phyloP scores from a whole-genome alignment of 2,797 vertebrate species.

The Luscinia luscinia region DNA sequence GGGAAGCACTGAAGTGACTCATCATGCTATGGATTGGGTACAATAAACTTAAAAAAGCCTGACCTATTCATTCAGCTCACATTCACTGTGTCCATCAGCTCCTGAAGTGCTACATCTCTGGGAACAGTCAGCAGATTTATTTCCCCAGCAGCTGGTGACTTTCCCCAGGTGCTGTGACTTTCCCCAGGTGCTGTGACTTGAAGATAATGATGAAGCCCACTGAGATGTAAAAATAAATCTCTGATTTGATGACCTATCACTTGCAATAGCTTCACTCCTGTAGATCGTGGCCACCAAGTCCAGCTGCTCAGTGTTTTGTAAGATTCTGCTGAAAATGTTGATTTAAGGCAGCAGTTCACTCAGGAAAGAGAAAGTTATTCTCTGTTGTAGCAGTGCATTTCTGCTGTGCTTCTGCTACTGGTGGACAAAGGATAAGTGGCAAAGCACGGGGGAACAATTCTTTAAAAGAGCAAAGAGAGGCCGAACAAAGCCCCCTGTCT shows the following conservation, averaged over 20 bases:
- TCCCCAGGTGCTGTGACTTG: neutral
- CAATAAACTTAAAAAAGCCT: neutral
- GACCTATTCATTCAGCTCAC: neutral
- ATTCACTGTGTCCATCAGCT: neutral
- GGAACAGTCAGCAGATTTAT: neutral
- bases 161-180: neutral
- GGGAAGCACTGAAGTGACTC: neutral
- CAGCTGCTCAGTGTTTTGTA: neutral
- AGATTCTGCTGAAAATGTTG: neutral
- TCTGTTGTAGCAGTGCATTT: neutral
- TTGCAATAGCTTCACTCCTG: neutral
- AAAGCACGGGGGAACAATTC: neutral
- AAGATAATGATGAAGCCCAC: accelerated
- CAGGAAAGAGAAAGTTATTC: neutral
- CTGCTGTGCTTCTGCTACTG: neutral
- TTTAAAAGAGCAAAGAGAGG: neutral
- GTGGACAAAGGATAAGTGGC: too few species aligned
- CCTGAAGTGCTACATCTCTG: neutral
- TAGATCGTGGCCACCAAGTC: accelerated
- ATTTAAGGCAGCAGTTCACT: neutral
- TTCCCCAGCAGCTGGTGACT: neutral
- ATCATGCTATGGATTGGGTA: accelerated
- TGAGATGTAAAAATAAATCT: neutral
- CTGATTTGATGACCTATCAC: neutral
- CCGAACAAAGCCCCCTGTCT: neutral